These are phyloP conservation scores for Heliconius aoede DNA, from an alignment of 2,888 invertebrate species.

Conservation along the genomic window DNA sequence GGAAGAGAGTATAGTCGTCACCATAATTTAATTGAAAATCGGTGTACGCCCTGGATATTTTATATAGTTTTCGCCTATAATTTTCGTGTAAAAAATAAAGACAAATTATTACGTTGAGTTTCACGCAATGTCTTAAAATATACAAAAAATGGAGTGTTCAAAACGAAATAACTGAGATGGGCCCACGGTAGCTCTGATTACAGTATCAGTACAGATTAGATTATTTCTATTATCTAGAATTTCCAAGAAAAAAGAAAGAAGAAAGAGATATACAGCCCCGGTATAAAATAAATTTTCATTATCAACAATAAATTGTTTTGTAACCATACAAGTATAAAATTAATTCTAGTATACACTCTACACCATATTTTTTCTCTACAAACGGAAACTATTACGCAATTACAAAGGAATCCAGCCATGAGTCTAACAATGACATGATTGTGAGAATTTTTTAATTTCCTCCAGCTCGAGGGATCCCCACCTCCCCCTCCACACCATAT, in stretches of 20 bases:
- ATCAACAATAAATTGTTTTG: no score
- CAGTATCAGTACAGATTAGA: not conserved
- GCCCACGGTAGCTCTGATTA: no score
- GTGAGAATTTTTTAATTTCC: constrained; percentile 62
- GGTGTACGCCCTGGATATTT: not conserved
- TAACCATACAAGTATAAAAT: no score
- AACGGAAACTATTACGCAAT: constrained; percentile 37
- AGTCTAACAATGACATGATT: constrained; percentile 41
- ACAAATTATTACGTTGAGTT: not conserved
- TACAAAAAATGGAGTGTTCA: not conserved
- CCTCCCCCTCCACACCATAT: constrained; percentile 65
- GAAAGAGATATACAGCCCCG: no score
- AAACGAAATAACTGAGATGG: no score
- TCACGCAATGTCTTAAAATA: not conserved
- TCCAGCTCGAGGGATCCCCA: constrained; percentile 53
- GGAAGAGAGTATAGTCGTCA: not conserved
- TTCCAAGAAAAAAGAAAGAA: no score
- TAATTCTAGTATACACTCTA: no score
- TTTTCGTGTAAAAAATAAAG: no score
- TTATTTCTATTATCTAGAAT: not conserved
- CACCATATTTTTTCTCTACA: not conserved
- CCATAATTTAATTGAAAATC: not conserved
- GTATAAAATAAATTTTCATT: no score
- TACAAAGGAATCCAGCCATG: constrained; percentile 38
- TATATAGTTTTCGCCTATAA: no score